Base-by-base conservation (phyloP, 2,888 invertebrate genomes). In the Platycnemis pennipes region DNA sequence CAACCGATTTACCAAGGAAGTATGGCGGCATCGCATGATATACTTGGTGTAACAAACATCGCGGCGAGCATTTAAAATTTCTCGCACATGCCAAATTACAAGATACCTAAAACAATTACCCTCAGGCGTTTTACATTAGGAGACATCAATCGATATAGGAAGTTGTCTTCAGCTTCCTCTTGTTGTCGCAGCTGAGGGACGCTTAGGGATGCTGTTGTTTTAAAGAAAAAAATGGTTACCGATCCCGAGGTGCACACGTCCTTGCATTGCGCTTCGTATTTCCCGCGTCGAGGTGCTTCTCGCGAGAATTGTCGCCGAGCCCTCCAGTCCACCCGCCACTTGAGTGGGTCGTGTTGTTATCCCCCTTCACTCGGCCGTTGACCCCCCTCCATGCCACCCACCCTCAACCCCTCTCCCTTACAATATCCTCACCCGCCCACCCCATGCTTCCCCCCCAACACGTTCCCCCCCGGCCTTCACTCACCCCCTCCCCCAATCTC, bases 331-430 rank as follows among this genome's bases (percentile, higher is more conserved):
- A 63, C 89, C 31, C 56, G 44, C 91, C 56, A 91, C 91, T 63
- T 63, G 63, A 77, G 77, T 37, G 77, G 77, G 77, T 77, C 77
- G 77, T 77, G 77, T 77, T 77, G 77, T 37, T 77, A 37, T 91
- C 91, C 91, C 44, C 88, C 89, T 44, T n/a, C 42, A 91, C 63
- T 91, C 63, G 91, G 63, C 63, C 88, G 53, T 89, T 89, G 88
- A 89, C 88, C 88, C 53, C 22, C 88, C 56, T 42, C 56, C 53
- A 16, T 37, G 42, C 56, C 22, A 22, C 16, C 63, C 63, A n/a
- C 63, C 63, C 63, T 53, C 31, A 19, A 26, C 88, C 88, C 37
- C 37, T 26, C 91, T 37, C 31, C 37, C 37, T 49, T 49, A 11
- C 11, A 19, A 11, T 2, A 49, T 11, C 49, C 49, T n/a, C n/a